Conservation (phyloP, 2,797 vertebrate species). For the Pseudopleuronectes americanus region DNA sequence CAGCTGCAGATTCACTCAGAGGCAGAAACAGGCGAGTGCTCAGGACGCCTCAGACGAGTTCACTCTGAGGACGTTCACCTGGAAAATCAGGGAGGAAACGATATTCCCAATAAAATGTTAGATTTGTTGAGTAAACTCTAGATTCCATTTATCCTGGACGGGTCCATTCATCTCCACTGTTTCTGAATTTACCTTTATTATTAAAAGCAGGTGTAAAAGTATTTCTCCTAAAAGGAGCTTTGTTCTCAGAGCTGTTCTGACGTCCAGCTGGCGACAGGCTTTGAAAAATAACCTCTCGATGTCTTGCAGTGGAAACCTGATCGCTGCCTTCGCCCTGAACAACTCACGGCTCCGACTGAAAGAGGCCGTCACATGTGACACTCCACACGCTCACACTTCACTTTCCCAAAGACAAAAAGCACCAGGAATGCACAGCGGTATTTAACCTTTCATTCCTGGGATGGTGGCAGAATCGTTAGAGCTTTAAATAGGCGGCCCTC, state of each 20-base stretch:
- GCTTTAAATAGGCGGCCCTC: conserved; percentile 55
- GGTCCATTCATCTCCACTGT: conserved; percentile 41
- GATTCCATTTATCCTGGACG: conserved; percentile 72
- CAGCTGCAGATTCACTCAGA: not conserved
- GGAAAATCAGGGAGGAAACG: conserved; percentile 52
- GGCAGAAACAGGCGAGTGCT: not conserved
- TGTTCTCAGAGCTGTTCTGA: conserved; percentile 12
- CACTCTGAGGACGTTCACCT: conserved; percentile 24
- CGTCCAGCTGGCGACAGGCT: conserved; percentile 10
- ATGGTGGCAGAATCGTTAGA: conserved; percentile 67
- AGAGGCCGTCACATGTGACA: conserved; percentile 23
- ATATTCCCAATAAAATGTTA: conserved; percentile 80
- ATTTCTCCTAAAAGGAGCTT: conserved; percentile 5
- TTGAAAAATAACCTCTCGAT: conserved; percentile 25
- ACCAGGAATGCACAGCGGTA: conserved; percentile 64
- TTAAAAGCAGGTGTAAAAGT: conserved; percentile 26
- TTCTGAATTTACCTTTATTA: conserved; percentile 12
- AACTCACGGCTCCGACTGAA: conserved; percentile 18
- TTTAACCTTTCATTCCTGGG: conserved; percentile 40
- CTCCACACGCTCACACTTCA: conserved; percentile 6
- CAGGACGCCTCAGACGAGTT: not conserved
- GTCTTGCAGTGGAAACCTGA: conserved; percentile 31
- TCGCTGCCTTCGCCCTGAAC: conserved; percentile 7
- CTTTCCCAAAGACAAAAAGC: conserved; percentile 45
- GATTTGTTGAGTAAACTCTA: conserved; percentile 85